phyloP scores from a whole-genome alignment of 2,797 vertebrate genomes.

The Tamandua tetradactyla region DNA sequence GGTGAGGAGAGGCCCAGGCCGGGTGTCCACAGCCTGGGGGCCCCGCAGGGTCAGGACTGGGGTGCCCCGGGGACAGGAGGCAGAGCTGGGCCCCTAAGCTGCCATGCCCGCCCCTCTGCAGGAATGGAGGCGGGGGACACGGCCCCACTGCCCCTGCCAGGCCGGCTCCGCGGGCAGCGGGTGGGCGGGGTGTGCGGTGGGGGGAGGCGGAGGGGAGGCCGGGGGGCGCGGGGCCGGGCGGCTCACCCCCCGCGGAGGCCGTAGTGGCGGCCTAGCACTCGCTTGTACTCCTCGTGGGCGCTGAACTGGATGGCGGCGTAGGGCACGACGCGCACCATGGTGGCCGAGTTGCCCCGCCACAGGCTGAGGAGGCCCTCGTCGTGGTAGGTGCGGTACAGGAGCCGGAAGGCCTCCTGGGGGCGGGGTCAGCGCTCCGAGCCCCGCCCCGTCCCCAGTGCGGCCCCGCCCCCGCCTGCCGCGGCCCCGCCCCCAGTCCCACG shows the following conservation, averaged over 20 bases:
- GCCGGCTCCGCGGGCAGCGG: too few species aligned
- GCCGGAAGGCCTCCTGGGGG: constrained; percentile 93
- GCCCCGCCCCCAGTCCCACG: background rate
- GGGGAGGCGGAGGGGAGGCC: background rate
- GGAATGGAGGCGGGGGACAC: rapidly evolving
- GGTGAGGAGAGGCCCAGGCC: too few species aligned
- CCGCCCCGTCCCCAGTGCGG: background rate
- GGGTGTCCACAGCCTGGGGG: too few species aligned
- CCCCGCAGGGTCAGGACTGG: too few species aligned
- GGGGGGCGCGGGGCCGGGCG: background rate
- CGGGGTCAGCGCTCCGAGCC: background rate
- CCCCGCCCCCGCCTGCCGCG: background rate
- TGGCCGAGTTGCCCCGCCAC: constrained; percentile 98
- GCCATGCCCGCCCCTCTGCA: too few species aligned
- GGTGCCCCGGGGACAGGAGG: too few species aligned
- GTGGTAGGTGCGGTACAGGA: constrained; percentile 96
- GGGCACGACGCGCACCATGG: constrained; percentile 97
- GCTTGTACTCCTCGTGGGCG: constrained; percentile 97
- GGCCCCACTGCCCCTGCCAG: too few species aligned
- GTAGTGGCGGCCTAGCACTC: constrained; percentile 91
- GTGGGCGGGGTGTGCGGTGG: too few species aligned
- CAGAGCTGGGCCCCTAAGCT: too few species aligned
- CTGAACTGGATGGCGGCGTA: constrained; percentile 99
- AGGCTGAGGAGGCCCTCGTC: constrained; percentile 95
- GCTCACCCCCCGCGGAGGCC: constrained; percentile 94